phyloP scores from a whole-genome alignment of 2,888 invertebrate genomes.

The Gari tellinella region DNA sequence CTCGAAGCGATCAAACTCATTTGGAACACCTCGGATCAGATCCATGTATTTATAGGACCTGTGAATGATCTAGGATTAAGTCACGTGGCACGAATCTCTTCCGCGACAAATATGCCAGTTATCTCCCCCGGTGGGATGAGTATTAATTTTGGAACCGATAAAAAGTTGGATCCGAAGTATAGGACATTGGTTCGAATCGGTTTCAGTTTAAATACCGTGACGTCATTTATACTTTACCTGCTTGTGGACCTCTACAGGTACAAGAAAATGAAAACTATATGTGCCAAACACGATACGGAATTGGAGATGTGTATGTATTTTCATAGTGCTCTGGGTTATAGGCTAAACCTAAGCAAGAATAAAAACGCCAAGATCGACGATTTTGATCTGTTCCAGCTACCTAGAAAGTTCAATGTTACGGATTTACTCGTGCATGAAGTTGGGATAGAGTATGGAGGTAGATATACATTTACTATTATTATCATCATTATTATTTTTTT shows the following conservation, averaged over 20 bases:
- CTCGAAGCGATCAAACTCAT: conserved; percentile 28
- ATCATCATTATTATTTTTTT: too few species aligned
- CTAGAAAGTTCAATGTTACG: conserved; percentile 7
- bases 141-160: conserved; percentile 42
- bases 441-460: conserved; percentile 40
- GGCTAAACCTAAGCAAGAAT: conserved; percentile 22
- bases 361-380: conserved; percentile 18
- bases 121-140: conserved; percentile 50
- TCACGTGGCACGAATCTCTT: conserved; percentile 42
- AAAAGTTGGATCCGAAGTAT: conserved; percentile 16
- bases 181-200: conserved; percentile 43
- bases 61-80: conserved; percentile 24
- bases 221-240: not conserved
- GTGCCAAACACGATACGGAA: conserved; percentile 39
- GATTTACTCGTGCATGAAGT: conserved; percentile 39
- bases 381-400: conserved; percentile 33
- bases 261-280: conserved; percentile 32
- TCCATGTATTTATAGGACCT: conserved; percentile 41
- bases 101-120: conserved; percentile 28
- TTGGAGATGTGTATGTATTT: conserved; percentile 29
- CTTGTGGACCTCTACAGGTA: conserved; percentile 20
- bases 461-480: too few species aligned
- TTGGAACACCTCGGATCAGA: conserved; percentile 9
- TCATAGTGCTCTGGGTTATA: conserved; percentile 28
- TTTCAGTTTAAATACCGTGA: conserved; percentile 17